Base-by-base conservation (phyloP, 1,140 invertebrate genomes). In the Leptoteleia sp. region DNA sequence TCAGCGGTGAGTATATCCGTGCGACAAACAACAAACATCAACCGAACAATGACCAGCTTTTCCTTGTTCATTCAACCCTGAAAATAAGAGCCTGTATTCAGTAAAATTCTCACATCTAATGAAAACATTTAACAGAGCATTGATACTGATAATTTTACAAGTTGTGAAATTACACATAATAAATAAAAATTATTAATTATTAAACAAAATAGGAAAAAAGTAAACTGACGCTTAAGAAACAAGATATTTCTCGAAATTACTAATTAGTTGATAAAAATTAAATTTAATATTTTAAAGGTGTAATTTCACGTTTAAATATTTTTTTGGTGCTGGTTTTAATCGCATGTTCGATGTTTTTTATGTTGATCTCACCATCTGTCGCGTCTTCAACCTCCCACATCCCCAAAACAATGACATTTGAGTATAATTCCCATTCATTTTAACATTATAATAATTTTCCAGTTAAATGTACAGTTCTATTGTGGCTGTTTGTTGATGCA, bases 1-100 rank as follows among this genome's bases (percentile, higher is more conserved):
- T 83, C 86, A 81, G 85, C 83, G 81, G 83, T 88, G 83, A 88
- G 87, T 88, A 86, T 86, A 57, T 43, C 19, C 27, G 13, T 48
- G 22, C 48, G 17, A 52, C 29, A 59, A 57, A 25, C 25, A 73
- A 19, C 37, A 54, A 54, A 31, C 25, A 35, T 47, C 52, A 48
- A 45, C 25, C 17, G 8, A 31, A 29, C 43, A 57, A 40, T 43
- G 25, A 25, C 25, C 50, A 40, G 9, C 15, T 5, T 54, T 62
- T 16, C 35, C 16, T 25, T 12, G 13, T 3, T 38, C 42, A 57
- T 48, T 29, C 11, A 40, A 12, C 9, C 37, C 40, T 29, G 5
- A 19, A 8, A 55, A 29, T 9, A 16, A 16, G n/a, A 11, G n/a
- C 2, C n/a, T 25, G 35, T 6, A 37, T 22, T 50, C 42, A 54